A percentile compares a stretch with the other conserved stretches of the same genome.
Conservation (phyloP, 2,797 vertebrate species). For the Mus minutoides region DNA sequence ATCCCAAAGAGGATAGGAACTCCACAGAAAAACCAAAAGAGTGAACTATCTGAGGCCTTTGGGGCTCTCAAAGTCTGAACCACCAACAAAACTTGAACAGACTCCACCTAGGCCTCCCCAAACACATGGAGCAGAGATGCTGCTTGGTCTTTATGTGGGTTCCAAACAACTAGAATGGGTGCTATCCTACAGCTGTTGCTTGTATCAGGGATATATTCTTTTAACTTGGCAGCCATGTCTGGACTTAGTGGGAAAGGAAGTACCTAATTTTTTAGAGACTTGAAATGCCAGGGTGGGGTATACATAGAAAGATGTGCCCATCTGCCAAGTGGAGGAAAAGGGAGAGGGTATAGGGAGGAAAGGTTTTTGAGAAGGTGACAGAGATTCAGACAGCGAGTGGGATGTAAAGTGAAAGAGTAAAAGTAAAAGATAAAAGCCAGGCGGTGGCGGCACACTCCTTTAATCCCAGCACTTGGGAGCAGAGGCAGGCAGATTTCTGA, state of each 20-base stretch:
- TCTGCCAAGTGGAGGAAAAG: not conserved
- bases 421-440: too few species aligned
- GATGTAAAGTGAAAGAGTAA: not conserved
- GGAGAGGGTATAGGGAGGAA: too few species aligned
- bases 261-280: not conserved
- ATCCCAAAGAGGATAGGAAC: not conserved
- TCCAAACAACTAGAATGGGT: not conserved
- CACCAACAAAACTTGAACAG: not conserved
- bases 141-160: not conserved
- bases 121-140: not conserved
- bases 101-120: not conserved
- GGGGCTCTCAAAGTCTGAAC: not conserved
- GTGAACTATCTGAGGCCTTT: not conserved
- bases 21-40: not conserved
- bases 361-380: not conserved
- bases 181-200: not conserved
- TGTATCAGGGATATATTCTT: not conserved
- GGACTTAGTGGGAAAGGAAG: not conserved
- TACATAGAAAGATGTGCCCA: not conserved
- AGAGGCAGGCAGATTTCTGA: too few species aligned
- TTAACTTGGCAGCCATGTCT: not conserved
- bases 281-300: not conserved
- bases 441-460: too few species aligned
- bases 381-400: not conserved
- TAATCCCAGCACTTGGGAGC: too few species aligned